These are phyloP conservation scores for Achroia grisella DNA, from an alignment of 1,140 invertebrate species.

Conservation along the genomic window DNA sequence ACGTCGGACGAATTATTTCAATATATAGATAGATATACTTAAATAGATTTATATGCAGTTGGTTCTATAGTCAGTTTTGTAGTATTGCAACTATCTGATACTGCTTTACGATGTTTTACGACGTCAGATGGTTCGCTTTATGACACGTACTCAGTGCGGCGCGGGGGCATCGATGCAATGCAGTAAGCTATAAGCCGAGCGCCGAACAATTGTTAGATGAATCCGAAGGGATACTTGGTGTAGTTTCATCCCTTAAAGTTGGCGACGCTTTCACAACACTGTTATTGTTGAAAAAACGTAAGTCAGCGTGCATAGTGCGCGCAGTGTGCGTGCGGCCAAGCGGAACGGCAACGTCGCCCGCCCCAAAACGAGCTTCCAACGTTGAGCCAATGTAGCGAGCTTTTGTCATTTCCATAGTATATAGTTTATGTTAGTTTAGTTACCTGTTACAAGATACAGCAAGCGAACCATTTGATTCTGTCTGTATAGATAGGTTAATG, in stretches of 20 bases:
- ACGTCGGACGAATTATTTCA: too few species aligned
- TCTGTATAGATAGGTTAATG: constrained; percentile 6
- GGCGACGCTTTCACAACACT: neutral
- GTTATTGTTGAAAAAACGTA: too few species aligned
- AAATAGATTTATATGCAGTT: constrained; percentile 11
- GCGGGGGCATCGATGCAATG: too few species aligned
- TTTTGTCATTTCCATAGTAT: neutral
- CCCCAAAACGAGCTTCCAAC: neutral
- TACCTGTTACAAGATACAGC: neutral
- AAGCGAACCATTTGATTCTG: neutral
- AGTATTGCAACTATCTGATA: neutral
- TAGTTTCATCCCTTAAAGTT: neutral
- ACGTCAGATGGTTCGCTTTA: too few species aligned
- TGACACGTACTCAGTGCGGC: too few species aligned
- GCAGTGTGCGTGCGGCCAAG: neutral
- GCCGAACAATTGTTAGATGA: too few species aligned
- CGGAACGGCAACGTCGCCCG: constrained; percentile 17
- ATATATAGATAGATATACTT: too few species aligned
- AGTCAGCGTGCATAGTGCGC: neutral
- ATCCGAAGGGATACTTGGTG: neutral
- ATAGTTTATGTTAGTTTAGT: neutral
- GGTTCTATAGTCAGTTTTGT: constrained; percentile 13
- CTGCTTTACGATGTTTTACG: too few species aligned
- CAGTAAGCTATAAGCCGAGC: too few species aligned
- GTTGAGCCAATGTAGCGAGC: neutral